phyloP scores from a whole-genome alignment of 2,888 invertebrate species.

The Drosophila acutilabella region DNA sequence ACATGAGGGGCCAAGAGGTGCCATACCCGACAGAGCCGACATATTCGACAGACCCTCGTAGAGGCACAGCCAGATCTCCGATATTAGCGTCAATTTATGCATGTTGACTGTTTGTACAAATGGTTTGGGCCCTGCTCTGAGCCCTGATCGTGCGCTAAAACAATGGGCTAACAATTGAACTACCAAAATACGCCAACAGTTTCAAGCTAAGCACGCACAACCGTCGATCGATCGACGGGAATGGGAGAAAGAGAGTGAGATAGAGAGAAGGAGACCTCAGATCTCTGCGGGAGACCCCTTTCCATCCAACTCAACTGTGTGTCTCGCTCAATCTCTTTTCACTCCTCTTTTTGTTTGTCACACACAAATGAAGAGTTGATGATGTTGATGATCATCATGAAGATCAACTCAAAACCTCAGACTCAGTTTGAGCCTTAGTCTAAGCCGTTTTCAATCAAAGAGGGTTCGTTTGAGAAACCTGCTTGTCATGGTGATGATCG shows the following conservation, averaged over 20 bases:
- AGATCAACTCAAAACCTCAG: slow-evolving; percentile 70
- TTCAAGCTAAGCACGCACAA: slow-evolving; percentile 74
- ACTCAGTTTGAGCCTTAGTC: background rate
- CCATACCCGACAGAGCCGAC: slow-evolving; percentile 29
- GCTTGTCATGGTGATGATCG: slow-evolving; percentile 46
- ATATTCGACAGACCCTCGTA: slow-evolving; percentile 25
- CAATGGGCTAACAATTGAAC: slow-evolving; percentile 76
- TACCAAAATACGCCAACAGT: slow-evolving; percentile 75
- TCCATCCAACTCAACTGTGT: background rate
- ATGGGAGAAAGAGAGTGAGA: background rate
- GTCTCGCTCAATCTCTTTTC: slow-evolving; percentile 3
- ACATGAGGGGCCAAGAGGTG: slow-evolving; percentile 40
- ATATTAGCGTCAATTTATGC: slow-evolving; percentile 80
- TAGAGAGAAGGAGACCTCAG: slow-evolving; percentile 8
- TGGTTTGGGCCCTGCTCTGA: slow-evolving; percentile 28
- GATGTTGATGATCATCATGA: slow-evolving; percentile 65
- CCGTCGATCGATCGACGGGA: slow-evolving; percentile 20
- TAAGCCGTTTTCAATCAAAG: slow-evolving; percentile 63
- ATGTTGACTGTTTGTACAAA: slow-evolving; percentile 72
- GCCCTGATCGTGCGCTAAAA: slow-evolving; percentile 58
- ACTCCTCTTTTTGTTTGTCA: slow-evolving; percentile 69
- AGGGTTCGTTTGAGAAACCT: slow-evolving; percentile 44
- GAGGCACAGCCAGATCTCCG: slow-evolving; percentile 24
- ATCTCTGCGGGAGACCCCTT: slow-evolving; percentile 62
- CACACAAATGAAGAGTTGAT: slow-evolving; percentile 78